These are phyloP conservation scores for Andrena hattorfiana DNA, from an alignment of 2,888 invertebrate genomes.

Conservation along the genomic window DNA sequence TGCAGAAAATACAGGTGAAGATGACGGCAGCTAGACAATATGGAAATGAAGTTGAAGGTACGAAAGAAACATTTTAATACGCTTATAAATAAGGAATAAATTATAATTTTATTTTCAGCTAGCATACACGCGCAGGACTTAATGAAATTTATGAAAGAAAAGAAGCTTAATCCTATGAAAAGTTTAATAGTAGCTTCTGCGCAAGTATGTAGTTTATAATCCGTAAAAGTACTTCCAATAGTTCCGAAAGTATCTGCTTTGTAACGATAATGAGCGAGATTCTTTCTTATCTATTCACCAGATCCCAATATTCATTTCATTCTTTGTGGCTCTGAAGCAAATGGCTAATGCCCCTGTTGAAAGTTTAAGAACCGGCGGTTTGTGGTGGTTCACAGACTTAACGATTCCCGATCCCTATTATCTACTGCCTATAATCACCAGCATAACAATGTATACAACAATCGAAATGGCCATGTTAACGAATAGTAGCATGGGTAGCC, in stretches of 20 bases:
- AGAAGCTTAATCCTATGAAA: constrained; percentile 92
- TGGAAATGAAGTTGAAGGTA: constrained; percentile 92
- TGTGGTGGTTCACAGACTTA: constrained; percentile 97
- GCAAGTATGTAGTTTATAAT: constrained; percentile 86
- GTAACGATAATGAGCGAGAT: constrained; percentile 1
- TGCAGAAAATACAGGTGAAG: constrained; percentile 92
- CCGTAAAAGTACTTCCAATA: neutral
- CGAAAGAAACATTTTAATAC: constrained; percentile 19
- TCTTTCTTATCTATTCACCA: constrained; percentile 73
- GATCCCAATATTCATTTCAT: constrained; percentile 95
- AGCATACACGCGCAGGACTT: constrained; percentile 92
- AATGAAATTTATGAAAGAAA: constrained; percentile 93
- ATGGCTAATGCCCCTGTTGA: constrained; percentile 97
- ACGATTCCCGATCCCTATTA: constrained; percentile 96
- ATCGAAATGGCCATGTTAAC: constrained; percentile 94
- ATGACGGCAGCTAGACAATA: constrained; percentile 94
- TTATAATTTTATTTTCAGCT: constrained; percentile 83
- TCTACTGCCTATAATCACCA: constrained; percentile 93
- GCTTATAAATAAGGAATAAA: constrained; percentile 4
- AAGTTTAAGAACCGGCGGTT: constrained; percentile 94
- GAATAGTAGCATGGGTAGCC: constrained; percentile 86
- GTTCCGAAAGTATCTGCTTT: neutral
- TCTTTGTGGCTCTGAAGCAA: constrained; percentile 93
- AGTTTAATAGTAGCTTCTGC: constrained; percentile 91
- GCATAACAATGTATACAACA: constrained; percentile 92